Evolutionary conservation across 2,888 invertebrate genomes (phyloP).

Genomic region (Serrognathus titanus): DNA sequence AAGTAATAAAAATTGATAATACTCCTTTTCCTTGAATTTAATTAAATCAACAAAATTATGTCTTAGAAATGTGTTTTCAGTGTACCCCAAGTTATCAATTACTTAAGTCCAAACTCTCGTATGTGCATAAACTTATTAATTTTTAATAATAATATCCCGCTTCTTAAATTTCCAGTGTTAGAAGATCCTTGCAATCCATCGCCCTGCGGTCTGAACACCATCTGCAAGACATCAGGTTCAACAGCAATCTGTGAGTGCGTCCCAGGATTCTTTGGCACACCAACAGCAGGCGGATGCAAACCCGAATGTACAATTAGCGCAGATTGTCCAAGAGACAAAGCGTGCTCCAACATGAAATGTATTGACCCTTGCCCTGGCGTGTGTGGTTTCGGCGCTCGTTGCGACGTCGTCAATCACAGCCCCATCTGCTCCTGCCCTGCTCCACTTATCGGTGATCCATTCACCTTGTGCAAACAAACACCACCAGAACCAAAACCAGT

Average conservation of each 20-base stretch:
- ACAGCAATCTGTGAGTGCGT: conserved; percentile 71
- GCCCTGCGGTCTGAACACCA: conserved; percentile 77
- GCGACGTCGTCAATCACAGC: conserved; percentile 78
- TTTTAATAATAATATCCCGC: neutral
- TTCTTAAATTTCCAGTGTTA: conserved; percentile 18
- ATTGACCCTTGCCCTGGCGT: conserved; percentile 76
- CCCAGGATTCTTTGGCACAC: conserved; percentile 70
- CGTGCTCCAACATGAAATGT: conserved; percentile 78
- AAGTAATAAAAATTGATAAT: too few relatives aligned
- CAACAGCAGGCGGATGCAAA: conserved; percentile 67
- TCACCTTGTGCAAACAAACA: conserved; percentile 59
- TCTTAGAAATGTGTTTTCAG: too few relatives aligned
- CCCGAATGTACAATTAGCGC: conserved; percentile 81
- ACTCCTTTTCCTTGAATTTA: too few relatives aligned
- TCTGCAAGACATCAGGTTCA: conserved; percentile 57
- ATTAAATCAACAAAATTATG: too few relatives aligned
- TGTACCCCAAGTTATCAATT: too few relatives aligned
- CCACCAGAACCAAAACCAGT: conserved; percentile 47
- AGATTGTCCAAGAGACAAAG: conserved; percentile 70
- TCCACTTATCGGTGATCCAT: conserved; percentile 76
- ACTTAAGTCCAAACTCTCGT: neutral
- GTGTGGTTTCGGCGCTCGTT: conserved; percentile 74
- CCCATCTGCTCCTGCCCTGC: conserved; percentile 79
- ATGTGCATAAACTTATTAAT: too few relatives aligned
- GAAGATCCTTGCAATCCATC: conserved; percentile 53